phyloP scores from a whole-genome alignment of 2,888 invertebrate species.

The Psylliodes chrysocephalus region DNA sequence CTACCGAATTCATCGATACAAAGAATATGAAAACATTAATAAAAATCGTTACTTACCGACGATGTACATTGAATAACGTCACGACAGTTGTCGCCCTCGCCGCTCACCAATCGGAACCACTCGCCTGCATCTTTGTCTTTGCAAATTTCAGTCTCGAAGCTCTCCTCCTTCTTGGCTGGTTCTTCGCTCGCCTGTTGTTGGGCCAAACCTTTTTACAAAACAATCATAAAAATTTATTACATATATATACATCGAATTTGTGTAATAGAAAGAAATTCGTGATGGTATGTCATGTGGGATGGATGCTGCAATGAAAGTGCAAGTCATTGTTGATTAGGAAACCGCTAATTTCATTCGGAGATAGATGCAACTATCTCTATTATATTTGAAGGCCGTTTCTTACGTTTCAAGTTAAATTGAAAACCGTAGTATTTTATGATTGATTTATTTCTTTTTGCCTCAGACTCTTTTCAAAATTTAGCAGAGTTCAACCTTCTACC shows the following conservation, averaged over 20 bases:
- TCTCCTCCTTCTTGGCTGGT: constrained; percentile 81
- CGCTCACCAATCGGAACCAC: constrained; percentile 91
- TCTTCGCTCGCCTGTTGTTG: constrained; percentile 68
- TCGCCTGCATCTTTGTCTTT: constrained; percentile 95
- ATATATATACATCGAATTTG: background rate
- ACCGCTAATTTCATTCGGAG: background rate
- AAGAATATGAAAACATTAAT: too few species aligned
- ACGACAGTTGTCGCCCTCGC: constrained; percentile 91
- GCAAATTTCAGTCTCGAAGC: constrained; percentile 88
- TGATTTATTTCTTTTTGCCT: too few species aligned
- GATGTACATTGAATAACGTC: constrained; percentile 96
- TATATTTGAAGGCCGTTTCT: too few species aligned
- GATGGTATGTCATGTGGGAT: constrained; percentile 8
- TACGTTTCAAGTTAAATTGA: too few species aligned
- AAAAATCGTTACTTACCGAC: constrained; percentile 80
- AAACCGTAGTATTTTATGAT: too few species aligned
- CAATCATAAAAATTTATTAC: constrained; percentile 8
- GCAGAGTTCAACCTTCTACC: too few species aligned
- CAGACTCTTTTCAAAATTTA: too few species aligned
- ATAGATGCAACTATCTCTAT: too few species aligned
- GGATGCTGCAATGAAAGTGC: constrained; percentile 20
- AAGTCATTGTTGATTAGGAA: background rate
- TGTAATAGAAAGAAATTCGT: constrained; percentile 10
- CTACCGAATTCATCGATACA: too few species aligned
- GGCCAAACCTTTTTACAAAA: constrained; percentile 32